Evolutionary conservation across 35 echinoderm and acorn worm genomes (phyloP), one percentile per base, ranked within the genome.

Genomic region (Apostichopus japonicus): DNA sequence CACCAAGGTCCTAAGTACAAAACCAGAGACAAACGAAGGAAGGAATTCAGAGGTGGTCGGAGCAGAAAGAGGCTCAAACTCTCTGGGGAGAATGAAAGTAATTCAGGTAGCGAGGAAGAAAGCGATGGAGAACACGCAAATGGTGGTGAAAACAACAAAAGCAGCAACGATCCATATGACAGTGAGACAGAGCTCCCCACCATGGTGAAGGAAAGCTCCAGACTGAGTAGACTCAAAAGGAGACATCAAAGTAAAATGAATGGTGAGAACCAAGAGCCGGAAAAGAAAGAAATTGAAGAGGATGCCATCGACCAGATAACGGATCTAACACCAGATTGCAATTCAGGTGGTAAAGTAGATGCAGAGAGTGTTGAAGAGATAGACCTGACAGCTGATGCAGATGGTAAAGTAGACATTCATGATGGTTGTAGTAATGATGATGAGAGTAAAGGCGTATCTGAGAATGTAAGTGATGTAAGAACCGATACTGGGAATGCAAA

Each of bases 1-100:
- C 96, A 97, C 80, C 86, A 61, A 24, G 96, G 96, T 83, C 96
- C 96, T 56, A 94, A 97, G 79, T 97, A 97, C 80, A 52, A 84
- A 54, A 87, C 84, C 8, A 93, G 91, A 44, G 91, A 83, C 55
- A 81, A 87, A 75, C 77, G 61, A 7, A 92, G 71, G 83, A 87
- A 23, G 23, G 27, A 83, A 33, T 76, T 61, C 70, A n/a, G 24
- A 25, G 59, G 78, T 55, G 76, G 90, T 16, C 91, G 76, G 27
- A 44, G 57, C 55, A 90, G 77, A 61, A 56, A 88, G 57, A 53
- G 78, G 33, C 80, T 7, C 33, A 83, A 79, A 22, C 24, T 21
- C 55, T 76, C 56, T 23, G 71, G 92, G 21, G 73, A 65, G 65
- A 51, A n/a, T 75, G 89, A 33, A 15, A 65, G 77, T 58, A 56